These are phyloP conservation scores for Paracyclopina nana DNA, from an alignment of 1,140 invertebrate genomes.

Conservation along the genomic window DNA sequence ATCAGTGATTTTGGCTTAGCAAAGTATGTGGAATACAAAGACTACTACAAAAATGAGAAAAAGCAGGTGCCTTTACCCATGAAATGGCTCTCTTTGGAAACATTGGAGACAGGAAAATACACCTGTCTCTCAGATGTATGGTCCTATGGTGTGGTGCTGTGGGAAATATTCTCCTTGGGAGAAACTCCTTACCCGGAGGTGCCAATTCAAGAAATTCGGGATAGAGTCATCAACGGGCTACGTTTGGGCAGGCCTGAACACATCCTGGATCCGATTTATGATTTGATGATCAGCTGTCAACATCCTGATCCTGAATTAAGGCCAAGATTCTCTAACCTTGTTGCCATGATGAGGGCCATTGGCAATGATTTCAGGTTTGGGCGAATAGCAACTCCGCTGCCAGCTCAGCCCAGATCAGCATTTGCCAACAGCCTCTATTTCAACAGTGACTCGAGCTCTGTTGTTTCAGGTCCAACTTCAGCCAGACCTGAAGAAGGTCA, in stretches of 20 bases:
- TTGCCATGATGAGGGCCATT: too few relatives aligned
- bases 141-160: constrained; percentile 39
- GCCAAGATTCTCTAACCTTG: background rate
- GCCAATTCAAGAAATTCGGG: background rate
- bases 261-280: background rate
- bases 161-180: constrained; percentile 35
- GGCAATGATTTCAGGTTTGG: too few relatives aligned
- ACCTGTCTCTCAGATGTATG: constrained; percentile 30
- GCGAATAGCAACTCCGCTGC: too few relatives aligned
- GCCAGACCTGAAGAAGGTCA: too few relatives aligned
- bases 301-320: background rate
- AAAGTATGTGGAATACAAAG: constrained; percentile 66
- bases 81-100: constrained; percentile 35
- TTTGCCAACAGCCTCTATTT: too few relatives aligned
- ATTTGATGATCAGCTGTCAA: background rate
- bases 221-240: background rate
- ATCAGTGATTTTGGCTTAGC: constrained; percentile 93
- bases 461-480: too few relatives aligned
- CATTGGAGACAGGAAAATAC: constrained; percentile 26
- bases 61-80: constrained; percentile 27
- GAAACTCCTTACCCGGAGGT: constrained; percentile 20
- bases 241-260: background rate
- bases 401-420: too few relatives aligned
- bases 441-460: too few relatives aligned
- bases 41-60: constrained; percentile 76